Base-by-base conservation (phyloP, 2,888 invertebrate genomes). In the Rosalia funebris region DNA sequence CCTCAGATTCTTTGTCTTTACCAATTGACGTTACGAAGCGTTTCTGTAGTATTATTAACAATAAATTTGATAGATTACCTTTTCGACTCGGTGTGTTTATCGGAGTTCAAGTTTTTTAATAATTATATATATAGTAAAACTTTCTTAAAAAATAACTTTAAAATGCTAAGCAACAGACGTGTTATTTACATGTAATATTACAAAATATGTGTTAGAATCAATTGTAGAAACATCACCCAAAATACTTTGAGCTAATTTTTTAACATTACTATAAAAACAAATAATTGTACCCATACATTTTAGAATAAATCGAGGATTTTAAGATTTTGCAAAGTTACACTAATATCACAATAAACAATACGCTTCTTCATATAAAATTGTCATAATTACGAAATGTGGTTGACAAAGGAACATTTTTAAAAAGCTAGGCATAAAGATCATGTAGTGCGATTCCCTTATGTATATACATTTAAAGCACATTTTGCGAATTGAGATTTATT, bases 161-260 rank as follows among this genome's bases (percentile, higher is more conserved):
- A 66, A 68, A 67, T 66, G 63, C 59, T 64, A 73, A 75, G 73
- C 71, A 73, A 71, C 69, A 68, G 65, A 69, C 60, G 73, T 73
- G 75, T 71, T 76, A 75, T 76, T 69, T 75, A 76, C 74, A 75
- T 64, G 62, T 71, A 72, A 73, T 72, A 70, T 72, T 75, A 76
- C 73, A 76, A 72, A 74, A 71, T 73, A 72, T 71, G 71, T 73
- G 71, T 71, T 68, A 69, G 71, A 73, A 68, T 73, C 63, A 71
- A 65, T 69, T 65, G 64, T 69, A 69, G 65, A 72, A 68, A 71
- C 71, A 72, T 74, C 71, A 71, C 72, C 69, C 73, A 73, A 75
- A 74, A 72, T 70, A 65, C 62, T 73, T 76, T 75, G 71, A 73
- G 74, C 73, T 71, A 71, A 65, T 65, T 62, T 66, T 62, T 63